Base-by-base conservation (phyloP, 2,888 invertebrate genomes). In the Ptychoptera contaminata region DNA sequence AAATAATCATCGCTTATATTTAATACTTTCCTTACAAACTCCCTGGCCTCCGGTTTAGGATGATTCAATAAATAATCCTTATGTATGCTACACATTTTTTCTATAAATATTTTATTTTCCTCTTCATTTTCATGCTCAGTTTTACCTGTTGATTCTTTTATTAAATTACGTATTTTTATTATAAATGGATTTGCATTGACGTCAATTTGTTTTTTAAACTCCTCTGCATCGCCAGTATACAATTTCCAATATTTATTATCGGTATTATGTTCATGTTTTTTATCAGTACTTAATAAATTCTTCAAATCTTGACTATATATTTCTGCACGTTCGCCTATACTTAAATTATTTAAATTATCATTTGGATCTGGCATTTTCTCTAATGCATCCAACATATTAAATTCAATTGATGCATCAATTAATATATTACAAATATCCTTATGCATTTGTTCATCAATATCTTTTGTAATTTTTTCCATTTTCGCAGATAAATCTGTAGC, bases 21-120 rank as follows among this genome's bases (percentile, higher is more conserved):
- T 12, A 46, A 37, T 30, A 42, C 39, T 29, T 29, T 42, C 10
- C 29, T 42, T 4, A 42, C 42, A 15, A 46, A 35, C 29, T 46
- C 39, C 9, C 42, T n/a, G 2, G 46, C 46, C 35, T 46, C 42
- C n/a, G n/a, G 34, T 10, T 46, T 42, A 29, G 37, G 30, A 42
- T 46, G 46, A 39, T 42, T 46, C 5, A 46, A 38, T 9, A 46
- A 34, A 42, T 46, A 30, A 7, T 42, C 31, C 14, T 46, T 46
- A 39, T 46, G 32, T 10, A 38, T 36, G 12, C 39, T 16, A 12
- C 42, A 42, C 10, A 46, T 8, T 31, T 46, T 37, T 15, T 15
- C 9, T 14, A 42, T 39, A n/a, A 46, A 23, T 11, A 29, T 12
- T 23, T 23, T 23, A 37, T 41, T 31, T 14, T 42, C 34, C n/a